phyloP scores from a whole-genome alignment of 2,113 vertebrate genomes.

The Paratilapia polleni region DNA sequence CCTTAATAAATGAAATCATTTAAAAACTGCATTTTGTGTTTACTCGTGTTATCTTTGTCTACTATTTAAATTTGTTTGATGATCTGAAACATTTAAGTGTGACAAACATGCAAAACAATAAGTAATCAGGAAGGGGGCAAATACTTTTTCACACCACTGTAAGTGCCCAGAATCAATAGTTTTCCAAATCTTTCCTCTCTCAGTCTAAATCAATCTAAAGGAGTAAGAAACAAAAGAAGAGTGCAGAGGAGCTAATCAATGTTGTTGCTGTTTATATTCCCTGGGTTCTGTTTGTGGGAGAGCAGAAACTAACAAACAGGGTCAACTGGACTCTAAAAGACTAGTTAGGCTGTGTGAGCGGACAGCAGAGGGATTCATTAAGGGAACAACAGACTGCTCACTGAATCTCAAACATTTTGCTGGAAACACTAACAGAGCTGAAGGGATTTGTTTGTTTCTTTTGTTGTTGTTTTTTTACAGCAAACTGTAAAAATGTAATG shows the following conservation, averaged over 20 bases:
- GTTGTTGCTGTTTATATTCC: slow-evolving; percentile 20
- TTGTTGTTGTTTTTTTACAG: slow-evolving; percentile 16
- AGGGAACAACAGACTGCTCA: background rate
- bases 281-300: background rate
- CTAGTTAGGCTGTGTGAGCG: background rate
- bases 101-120: no score
- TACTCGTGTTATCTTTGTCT: no score
- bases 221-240: slow-evolving; percentile 3
- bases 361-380: slow-evolving; percentile 51
- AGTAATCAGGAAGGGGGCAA: no score
- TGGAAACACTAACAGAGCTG: background rate
- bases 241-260: slow-evolving; percentile 26
- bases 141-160: no score
- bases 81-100: no score
- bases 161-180: background rate
- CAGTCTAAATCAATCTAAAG: slow-evolving; percentile 30
- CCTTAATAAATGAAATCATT: no score
- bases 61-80: no score
- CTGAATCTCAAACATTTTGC: slow-evolving; percentile 22
- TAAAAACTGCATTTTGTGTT: no score
- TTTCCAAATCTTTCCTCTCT: background rate
- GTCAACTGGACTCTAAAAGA: slow-evolving; percentile 12
- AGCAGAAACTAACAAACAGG: background rate
- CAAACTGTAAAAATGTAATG: background rate
- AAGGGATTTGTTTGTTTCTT: slow-evolving; percentile 6